A percentile compares a stretch with the other conserved stretches of the same genome.
Conservation (phyloP, 1,140 invertebrate species). For the Apis laboriosa region DNA sequence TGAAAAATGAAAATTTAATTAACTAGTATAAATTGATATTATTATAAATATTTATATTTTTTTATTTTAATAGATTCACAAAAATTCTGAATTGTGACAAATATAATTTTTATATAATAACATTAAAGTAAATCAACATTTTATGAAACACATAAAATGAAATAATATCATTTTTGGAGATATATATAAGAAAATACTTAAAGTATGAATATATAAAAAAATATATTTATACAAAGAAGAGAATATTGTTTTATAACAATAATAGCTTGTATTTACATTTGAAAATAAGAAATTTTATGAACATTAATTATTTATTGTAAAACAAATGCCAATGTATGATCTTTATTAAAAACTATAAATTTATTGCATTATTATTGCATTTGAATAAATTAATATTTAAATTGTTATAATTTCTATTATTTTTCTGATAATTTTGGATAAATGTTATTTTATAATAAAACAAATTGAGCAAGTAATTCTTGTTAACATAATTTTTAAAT, state of each 20-base stretch:
- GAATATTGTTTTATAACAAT: constrained; percentile 15
- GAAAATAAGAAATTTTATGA: background rate
- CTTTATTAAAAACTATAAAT: constrained; percentile 4
- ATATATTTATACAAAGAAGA: constrained; percentile 25
- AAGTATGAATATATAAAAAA: constrained; percentile 27
- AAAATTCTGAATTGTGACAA: constrained; percentile 19
- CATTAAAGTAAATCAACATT: background rate
- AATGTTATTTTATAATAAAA: constrained; percentile 9
- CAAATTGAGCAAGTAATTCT: constrained; percentile 13
- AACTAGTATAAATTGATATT: background rate
- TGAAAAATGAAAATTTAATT: background rate
- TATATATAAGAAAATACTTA: constrained; percentile 27
- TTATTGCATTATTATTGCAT: background rate
- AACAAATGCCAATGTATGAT: background rate
- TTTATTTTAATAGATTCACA: constrained; percentile 17
- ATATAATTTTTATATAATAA: background rate
- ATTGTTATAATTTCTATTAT: background rate
- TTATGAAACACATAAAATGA: background rate
- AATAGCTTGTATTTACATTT: constrained; percentile 15
- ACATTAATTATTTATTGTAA: background rate
- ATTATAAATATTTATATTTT: constrained; percentile 9
- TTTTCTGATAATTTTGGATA: background rate
- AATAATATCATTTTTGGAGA: constrained; percentile 8
- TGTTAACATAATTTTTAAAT: background rate
- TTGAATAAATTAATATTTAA: background rate